Evolutionary conservation across 2,888 invertebrate genomes (phyloP), one percentile per base, ranked within the genome.

Genomic region (Seira sanloemensis): DNA sequence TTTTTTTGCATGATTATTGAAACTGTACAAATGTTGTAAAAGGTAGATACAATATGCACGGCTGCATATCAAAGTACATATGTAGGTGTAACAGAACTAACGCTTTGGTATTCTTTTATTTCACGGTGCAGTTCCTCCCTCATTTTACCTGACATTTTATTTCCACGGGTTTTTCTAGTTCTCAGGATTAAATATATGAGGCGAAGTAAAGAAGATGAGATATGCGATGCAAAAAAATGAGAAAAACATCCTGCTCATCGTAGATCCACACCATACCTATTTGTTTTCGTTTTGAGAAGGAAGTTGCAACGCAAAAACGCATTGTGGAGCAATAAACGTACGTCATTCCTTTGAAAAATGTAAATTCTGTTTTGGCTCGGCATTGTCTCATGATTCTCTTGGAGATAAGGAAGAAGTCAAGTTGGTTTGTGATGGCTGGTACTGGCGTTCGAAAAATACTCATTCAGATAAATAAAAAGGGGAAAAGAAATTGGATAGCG

Each of bases 181-280:
- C 12, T 37, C 37, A 37, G 12, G 4, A 7, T 37, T 37, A 7
- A 7, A 37, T 7, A 12, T 7, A 12, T 37, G 37, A 37, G 12
- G 4, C 37, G 37, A n/a, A n/a, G n/a, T n/a, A n/a, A n/a, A n/a
- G 37, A 37, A 37, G 37, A 37, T 7, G 37, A 37, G 37, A 37
- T 37, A 12, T 37, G n/a, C 18, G 27, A 76, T 76, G 67, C 50
- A 46, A 76, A 76, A 76, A 77, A 77, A 69, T 69, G 54, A 58
- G 68, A 16, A 69, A 68, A 77, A 69, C 77, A 68, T 77, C 77
- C 77, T 68, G 77, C 58, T 54, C 69, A 24, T 4, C 25, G 37
- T 12, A 37, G 37, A 37, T 7, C 5, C 12, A 16, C 5, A 9
- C 16, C n/a, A 9, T 37, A 69, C 18, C n/a, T 27, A 69, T 37